Base-by-base conservation (phyloP, 2,797 vertebrate species). In the Pteronotus mesoamericanus region DNA sequence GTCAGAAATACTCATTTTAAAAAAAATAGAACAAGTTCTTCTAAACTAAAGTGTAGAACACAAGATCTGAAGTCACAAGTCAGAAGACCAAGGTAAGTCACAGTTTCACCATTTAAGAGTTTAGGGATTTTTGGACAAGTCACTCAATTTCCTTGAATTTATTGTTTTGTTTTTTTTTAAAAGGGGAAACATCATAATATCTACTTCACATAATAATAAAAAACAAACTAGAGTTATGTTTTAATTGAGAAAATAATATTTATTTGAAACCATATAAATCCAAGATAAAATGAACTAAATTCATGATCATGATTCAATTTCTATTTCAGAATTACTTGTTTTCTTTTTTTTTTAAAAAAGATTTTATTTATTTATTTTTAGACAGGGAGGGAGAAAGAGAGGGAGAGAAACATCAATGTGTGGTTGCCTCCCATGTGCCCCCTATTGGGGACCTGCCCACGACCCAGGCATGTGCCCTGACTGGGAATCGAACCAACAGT, bases 281-380 rank as follows among this genome's bases (percentile, higher is more conserved):
- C 12, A 80, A 61, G 39, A 93, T 64, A 89, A 80, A 75, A 83
- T 64, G 32, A 97, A 91, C 64, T 77, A 55, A 91, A 95, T 57
- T 75, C 39, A 85, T 75, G 59, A 91, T 91, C 15, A 66, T 46
- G 5, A 82, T 51, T 93, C 57, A 85, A 72, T 66, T 95, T 92
- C 75, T 94, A 37, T 83, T 88, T 84, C 53, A 91, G 71, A 93
- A 93, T 55, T 77, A 88, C 42, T 84, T 71, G 57, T 87, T 91
- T 78, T 83, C n/a, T n/a, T n/a, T n/a, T n/a, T n/a, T n/a, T n/a
- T n/a, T n/a, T n/a, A n/a, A n/a, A n/a, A n/a, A n/a, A n/a, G n/a
- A n/a, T n/a, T n/a, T n/a, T n/a, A n/a, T n/a, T n/a, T n/a, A n/a
- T n/a, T n/a, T n/a, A n/a, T n/a, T n/a, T n/a, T n/a, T n/a, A n/a